Evolutionary conservation across 2,113 vertebrate genomes (phyloP), one percentile per base, ranked within the genome.

Genomic region (Collichthys lucidus): DNA sequence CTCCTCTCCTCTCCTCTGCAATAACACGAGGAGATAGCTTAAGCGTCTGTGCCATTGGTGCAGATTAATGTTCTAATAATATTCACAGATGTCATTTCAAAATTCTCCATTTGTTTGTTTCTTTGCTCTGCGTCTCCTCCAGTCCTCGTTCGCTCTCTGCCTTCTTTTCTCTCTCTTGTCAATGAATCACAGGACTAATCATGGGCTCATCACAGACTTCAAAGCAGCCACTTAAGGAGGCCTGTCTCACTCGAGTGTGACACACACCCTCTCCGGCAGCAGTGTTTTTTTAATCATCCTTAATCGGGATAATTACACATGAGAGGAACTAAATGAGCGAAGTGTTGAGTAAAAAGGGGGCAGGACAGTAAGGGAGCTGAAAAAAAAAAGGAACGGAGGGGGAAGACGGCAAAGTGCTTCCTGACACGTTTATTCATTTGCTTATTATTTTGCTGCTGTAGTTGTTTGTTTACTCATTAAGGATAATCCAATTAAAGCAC

Each of bases 401-500:
- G 49, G 72, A 71, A 57, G 69, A 71, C 5, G n/a, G 66, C 63
- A 70, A 55, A 80, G 67, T 26, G 77, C 74, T 84, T 87, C 83
- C 31, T 85, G 87, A 89, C 86, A 80, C 65, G 63, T 89, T 83
- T 53, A 74, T 88, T 84, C 84, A 80, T 89, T 89, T 69, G 84
- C 84, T 88, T 86, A 84, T 89, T 89, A 88, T 93, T 89, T 88
- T 85, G 87, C 84, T 77, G 89, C 80, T 87, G 88, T 90, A 82
- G 64, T 81, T 91, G 91, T 90, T 91, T 93, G 92, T 93, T 93
- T 93, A 91, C 91, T 89, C 87, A 92, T 94, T 90, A 91, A 82
- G 83, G 79, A 87, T 90, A 92, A 94, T 94, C 91, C 92, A 94
- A 93, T 92, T 93, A 93, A 91, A 86, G 83, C 90, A 88, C 89